A percentile compares a stretch with the other conserved stretches of the same genome.
phyloP scores from a whole-genome alignment of 2,113 vertebrate genomes.

The Raja brachyura region DNA sequence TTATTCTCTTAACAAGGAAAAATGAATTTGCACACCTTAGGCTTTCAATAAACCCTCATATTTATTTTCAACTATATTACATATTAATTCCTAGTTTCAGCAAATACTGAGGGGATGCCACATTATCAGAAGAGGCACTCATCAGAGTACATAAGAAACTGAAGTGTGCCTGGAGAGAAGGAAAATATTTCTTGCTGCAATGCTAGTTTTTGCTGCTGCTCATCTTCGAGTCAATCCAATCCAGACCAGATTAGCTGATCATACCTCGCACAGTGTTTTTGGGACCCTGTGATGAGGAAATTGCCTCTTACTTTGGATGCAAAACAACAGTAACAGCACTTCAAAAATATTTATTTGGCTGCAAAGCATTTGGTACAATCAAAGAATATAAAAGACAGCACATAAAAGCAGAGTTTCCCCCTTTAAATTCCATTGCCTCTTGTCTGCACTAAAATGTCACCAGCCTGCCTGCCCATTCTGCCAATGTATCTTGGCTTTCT shows the following conservation, averaged over 20 bases:
- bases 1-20: not conserved
- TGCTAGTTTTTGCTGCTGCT: not conserved
- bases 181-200: not conserved
- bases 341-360: not conserved
- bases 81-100: not conserved
- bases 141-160: not conserved
- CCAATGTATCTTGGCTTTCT: not conserved
- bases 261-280: not conserved
- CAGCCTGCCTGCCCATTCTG: not conserved
- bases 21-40: not conserved
- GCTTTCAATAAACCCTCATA: not conserved
- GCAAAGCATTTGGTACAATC: not conserved
- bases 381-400: not conserved
- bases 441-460: not conserved
- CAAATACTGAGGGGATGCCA: not conserved
- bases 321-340: not conserved
- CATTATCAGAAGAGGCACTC: not conserved
- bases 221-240: not conserved
- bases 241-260: not conserved
- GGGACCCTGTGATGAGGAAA: not conserved
- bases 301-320: not conserved
- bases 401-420: not conserved
- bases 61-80: not conserved
- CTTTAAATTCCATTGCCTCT: not conserved
- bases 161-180: not conserved